Percentiles rank a stretch among this genome's conserved stretches.
Conservation (phyloP, 2,888 invertebrate species). For the Eilema griseolum region DNA sequence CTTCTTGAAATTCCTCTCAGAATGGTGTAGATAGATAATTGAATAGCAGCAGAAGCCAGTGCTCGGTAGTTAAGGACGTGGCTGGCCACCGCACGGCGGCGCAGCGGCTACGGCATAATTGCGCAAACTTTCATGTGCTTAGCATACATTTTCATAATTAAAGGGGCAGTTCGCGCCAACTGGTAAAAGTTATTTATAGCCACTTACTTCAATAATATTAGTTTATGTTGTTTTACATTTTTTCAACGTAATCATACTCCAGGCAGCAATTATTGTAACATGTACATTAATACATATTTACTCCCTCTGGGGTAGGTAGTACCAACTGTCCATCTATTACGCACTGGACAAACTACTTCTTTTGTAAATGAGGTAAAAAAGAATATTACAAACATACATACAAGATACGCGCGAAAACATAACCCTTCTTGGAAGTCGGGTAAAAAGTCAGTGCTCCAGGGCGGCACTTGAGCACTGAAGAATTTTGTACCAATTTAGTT, state of each 20-base stretch:
- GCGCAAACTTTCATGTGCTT: constrained; percentile 86
- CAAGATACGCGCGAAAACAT: too few relatives aligned
- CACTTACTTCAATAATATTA: constrained; percentile 68
- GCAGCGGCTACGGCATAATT: constrained; percentile 77
- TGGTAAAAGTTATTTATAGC: constrained; percentile 76
- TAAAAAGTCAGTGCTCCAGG: too few relatives aligned
- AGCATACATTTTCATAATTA: constrained; percentile 87
- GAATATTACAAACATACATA: too few relatives aligned
- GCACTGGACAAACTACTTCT: too few relatives aligned
- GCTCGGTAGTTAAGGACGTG: constrained; percentile 75
- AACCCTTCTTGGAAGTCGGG: too few relatives aligned
- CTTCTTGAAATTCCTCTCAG: constrained; percentile 71
- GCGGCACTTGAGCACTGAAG: too few relatives aligned
- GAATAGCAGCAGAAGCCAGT: constrained; percentile 77
- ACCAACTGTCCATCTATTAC: neutral
- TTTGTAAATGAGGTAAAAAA: too few relatives aligned
- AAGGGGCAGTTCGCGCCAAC: constrained; percentile 81
- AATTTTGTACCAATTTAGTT: too few relatives aligned
- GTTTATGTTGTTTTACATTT: constrained; percentile 45
- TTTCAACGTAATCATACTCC: neutral
- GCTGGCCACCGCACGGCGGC: constrained; percentile 70
- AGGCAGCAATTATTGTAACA: neutral
- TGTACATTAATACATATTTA: neutral
- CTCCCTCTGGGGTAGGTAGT: neutral
- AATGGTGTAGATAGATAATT: constrained; percentile 72